Evolutionary conservation across 1,140 invertebrate species (phyloP).

Genomic region (Diplogasteroides magnus): DNA sequence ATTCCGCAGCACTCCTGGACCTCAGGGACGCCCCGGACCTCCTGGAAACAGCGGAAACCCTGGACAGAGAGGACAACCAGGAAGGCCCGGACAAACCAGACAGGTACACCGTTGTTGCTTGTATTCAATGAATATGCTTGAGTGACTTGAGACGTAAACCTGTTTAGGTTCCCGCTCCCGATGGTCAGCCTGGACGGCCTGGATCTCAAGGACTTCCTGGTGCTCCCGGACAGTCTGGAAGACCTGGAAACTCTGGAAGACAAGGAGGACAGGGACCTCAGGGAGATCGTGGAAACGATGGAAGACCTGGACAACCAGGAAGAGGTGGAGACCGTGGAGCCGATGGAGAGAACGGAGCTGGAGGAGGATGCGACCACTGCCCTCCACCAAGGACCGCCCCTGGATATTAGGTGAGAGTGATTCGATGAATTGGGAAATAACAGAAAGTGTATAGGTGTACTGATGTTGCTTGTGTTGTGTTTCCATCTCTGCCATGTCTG

Average conservation of each 20-base stretch:
- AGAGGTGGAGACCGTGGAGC: conserved; percentile 21
- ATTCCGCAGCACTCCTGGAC: not conserved
- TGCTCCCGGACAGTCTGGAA: conserved; percentile 20
- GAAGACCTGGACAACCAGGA: conserved; percentile 24
- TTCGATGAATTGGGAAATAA: no score
- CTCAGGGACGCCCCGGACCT: not conserved
- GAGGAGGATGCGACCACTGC: no score
- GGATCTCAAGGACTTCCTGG: conserved; percentile 24
- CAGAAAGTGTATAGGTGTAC: no score
- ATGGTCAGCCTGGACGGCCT: conserved; percentile 22
- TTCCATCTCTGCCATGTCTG: no score
- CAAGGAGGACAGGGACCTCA: conserved; percentile 24
- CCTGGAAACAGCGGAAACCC: conserved; percentile 24
- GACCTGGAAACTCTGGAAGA: conserved; percentile 18
- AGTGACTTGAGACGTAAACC: no score
- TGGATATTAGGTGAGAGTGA: no score
- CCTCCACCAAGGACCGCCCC: no score
- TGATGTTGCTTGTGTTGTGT: no score
- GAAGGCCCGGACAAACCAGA: conserved; percentile 22
- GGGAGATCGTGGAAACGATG: conserved; percentile 25
- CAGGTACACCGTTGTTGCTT: no score
- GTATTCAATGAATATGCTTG: no score
- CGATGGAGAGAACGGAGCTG: conserved; percentile 29
- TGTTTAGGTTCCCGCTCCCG: conserved; percentile 20
- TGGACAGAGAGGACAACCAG: conserved; percentile 24